Evolutionary conservation across 2,113 vertebrate genomes (phyloP), one percentile per base, ranked within the genome.

Genomic region (Pipra filicauda): DNA sequence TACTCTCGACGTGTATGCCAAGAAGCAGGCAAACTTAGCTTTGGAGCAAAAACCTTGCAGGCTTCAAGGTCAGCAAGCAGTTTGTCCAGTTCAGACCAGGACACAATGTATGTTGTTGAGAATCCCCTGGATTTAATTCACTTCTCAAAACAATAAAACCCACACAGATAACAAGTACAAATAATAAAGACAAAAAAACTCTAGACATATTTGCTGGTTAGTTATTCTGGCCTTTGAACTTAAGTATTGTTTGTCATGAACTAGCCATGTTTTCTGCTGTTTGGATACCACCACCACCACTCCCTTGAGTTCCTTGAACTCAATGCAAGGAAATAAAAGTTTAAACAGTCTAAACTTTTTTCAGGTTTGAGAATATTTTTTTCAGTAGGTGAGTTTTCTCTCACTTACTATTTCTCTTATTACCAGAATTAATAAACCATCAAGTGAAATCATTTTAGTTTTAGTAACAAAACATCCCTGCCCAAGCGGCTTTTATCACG

Each of bases 181-280:
- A 93, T 65, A 89, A 78, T n/a, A 75, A 66, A 59, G 51, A 85
- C 37, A 43, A 93, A 69, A 91, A 73, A 54, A 8, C 46, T 89
- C 67, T 44, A 77, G 30, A 74, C 39, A 31, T 55, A 67, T 84
- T 72, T 89, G 37, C 67, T 67, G 7, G 51, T 64, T 71, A 93
- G 67, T 88, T 88, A 64, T 77, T 80, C 27, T 81, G 30, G 58
- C 69, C 91, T 87, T 91, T 96, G 76, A 93, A 67, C 54, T 67
- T 55, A 12, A 54, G 64, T 46, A 37, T 58, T 59, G 35, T 80
- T 91, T 86, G 43, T 67, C 44, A 89, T 77, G 71, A 86, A 67
- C 55, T 30, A 67, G 46, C 8, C 12, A 6, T 22, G 39, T 51
- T 88, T 91, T 88, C 55, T 86, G n/a, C 24, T 91, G 30, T 69